Base-by-base conservation (phyloP, 1,140 invertebrate species). In the Phymastichus coffea region DNA sequence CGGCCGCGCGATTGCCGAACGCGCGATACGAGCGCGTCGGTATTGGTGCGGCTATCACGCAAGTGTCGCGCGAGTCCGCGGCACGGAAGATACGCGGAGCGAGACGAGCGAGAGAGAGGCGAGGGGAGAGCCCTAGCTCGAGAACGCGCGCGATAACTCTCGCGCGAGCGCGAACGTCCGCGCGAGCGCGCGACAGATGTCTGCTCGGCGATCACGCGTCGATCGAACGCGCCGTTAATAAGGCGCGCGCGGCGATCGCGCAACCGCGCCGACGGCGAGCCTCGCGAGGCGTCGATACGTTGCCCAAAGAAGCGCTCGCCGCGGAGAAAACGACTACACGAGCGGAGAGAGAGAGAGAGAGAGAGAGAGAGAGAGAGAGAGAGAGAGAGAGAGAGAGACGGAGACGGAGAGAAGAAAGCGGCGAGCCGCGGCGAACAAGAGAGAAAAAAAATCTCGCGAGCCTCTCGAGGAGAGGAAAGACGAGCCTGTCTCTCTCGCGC, bases 261-360 rank as follows among this genome's bases (percentile, higher is more conserved):
- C 44, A 47, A 19, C 25, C 44, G 15, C 15, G 35, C 10, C 22
- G 22, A 6, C 4, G 43, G 33, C 4, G 53, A 1, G 10, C 17
- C 15, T 44, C 59, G 56, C 57, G 40, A 43, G 44, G 57, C 10
- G 49, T 47, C 52, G 57, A 47, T 57, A 37, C 54, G 55, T 65
- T 60, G 43, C 40, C 43, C 47, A 47, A 12, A 20, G 23, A 25
- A 23, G 17, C 7, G 2, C 12, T 48, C n/a, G 14, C 26, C 23
- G 33, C 44, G 37, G 47, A 60, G 61, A 58, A 63, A 66, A 46
- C 33, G 49, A 3, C 20, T 3, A 23, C 41, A 6, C 12, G 17
- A 9, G 37, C 25, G 57, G 53, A n/a, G 12, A 17, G n/a, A 33
- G 43, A 20, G 40, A 17, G 26, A 38, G 44, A n/a, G 28, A 30